These are phyloP conservation scores for Mamestra configurata DNA, from an alignment of 1,140 invertebrate species.

Conservation along the genomic window DNA sequence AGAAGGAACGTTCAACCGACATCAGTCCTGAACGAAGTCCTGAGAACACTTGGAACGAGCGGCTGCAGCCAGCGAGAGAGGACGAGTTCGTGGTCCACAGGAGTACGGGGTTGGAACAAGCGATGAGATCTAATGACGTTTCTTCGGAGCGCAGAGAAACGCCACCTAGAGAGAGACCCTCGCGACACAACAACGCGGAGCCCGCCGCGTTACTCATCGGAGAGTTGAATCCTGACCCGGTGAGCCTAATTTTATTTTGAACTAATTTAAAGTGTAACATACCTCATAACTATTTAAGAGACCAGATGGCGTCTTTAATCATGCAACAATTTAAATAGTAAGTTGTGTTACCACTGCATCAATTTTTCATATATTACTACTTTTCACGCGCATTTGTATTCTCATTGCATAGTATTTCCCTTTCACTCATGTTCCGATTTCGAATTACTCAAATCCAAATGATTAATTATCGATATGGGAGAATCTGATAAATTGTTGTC, in stretches of 20 bases:
- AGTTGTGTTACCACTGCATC: too few species aligned
- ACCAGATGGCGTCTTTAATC: too few species aligned
- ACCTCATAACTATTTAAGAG: background rate
- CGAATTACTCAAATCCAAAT: too few species aligned
- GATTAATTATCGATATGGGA: too few species aligned
- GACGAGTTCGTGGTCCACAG: constrained; percentile 67
- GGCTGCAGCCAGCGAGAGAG: constrained; percentile 55
- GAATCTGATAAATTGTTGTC: too few species aligned
- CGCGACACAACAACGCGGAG: constrained; percentile 63
- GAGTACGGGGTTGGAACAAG: constrained; percentile 47
- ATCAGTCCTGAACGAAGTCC: constrained; percentile 80
- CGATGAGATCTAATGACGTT: constrained; percentile 60
- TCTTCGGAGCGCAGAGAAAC: constrained; percentile 62
- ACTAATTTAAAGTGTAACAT: background rate
- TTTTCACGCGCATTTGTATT: too few species aligned
- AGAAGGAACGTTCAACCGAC: constrained; percentile 90
- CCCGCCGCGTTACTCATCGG: constrained; percentile 80
- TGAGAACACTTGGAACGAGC: constrained; percentile 69
- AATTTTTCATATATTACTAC: background rate
- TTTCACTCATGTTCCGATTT: too few species aligned
- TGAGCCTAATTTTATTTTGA: constrained; percentile 53
- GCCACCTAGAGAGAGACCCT: constrained; percentile 63
- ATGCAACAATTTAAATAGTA: too few species aligned
- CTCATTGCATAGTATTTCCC: too few species aligned
- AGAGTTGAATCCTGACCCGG: constrained; percentile 78